Evolutionary conservation across 2,113 vertebrate genomes (phyloP).

Genomic region (Bujurquina vittata): DNA sequence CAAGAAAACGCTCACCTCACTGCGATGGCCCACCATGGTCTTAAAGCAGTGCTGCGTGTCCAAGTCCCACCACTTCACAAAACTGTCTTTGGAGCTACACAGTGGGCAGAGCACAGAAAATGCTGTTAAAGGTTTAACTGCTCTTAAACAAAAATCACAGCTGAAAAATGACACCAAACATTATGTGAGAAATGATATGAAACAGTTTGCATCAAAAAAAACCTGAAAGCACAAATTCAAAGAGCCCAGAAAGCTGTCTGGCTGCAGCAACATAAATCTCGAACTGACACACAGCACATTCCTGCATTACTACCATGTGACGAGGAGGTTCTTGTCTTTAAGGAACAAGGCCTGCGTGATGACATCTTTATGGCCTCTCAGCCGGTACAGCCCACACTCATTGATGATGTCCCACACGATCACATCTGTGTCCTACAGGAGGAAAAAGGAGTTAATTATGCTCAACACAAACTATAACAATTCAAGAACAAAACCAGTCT

Average conservation of each 20-base stretch:
- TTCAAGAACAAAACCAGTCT: neutral
- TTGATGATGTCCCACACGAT: constrained; percentile 98
- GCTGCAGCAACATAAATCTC: too few relatives aligned
- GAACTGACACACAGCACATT: too few relatives aligned
- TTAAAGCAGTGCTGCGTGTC: constrained; percentile 98
- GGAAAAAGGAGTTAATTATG: neutral
- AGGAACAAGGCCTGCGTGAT: constrained; percentile 90
- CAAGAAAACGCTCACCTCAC: constrained; percentile 83
- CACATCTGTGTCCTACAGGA: constrained; percentile 92
- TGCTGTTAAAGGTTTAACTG: too few relatives aligned
- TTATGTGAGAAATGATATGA: too few relatives aligned
- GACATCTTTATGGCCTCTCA: constrained; percentile 92
- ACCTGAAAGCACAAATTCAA: too few relatives aligned
- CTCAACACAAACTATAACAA: neutral
- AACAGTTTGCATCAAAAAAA: too few relatives aligned
- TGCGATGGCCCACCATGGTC: constrained; percentile 94
- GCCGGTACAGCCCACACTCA: constrained; percentile 92
- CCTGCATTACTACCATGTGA: constrained; percentile 85
- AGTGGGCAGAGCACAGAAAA: neutral
- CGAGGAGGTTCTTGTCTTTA: constrained; percentile 89
- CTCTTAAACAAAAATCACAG: too few relatives aligned
- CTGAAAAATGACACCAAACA: too few relatives aligned
- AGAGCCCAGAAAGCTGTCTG: too few relatives aligned
- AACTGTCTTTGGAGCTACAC: constrained; percentile 90
- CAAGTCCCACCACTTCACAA: constrained; percentile 99